Conservation (phyloP, 2,113 vertebrate genomes). For the Sphaerodactylus townsendi region DNA sequence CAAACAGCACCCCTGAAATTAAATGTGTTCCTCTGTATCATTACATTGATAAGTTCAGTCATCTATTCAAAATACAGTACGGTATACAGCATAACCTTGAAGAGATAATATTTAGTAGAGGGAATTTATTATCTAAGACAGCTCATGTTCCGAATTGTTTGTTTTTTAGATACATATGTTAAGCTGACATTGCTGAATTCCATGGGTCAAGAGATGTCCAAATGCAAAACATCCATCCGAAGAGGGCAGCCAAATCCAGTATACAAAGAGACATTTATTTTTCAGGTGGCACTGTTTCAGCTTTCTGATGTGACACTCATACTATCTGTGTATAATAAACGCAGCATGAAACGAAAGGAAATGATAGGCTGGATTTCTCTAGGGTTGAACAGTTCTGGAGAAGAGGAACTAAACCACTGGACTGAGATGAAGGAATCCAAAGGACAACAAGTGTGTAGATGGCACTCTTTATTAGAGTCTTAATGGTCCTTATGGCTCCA, state of each 20-base stretch:
- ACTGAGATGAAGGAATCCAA: slow-evolving; percentile 97
- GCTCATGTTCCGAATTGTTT: slow-evolving; percentile 48
- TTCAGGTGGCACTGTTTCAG: slow-evolving; percentile 97
- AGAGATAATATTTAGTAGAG: neutral
- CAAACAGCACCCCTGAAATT: too few species aligned
- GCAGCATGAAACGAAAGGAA: slow-evolving; percentile 98
- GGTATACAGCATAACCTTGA: slow-evolving; percentile 76
- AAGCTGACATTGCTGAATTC: slow-evolving; percentile 97
- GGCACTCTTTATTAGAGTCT: slow-evolving; percentile 93
- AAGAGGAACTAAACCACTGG: slow-evolving; percentile 96
- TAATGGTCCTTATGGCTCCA: slow-evolving; percentile 58
- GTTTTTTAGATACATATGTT: slow-evolving; percentile 90
- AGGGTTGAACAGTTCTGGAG: slow-evolving; percentile 97
- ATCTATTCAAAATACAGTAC: slow-evolving; percentile 48
- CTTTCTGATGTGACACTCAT: slow-evolving; percentile 97
- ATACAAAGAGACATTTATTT: slow-evolving; percentile 97
- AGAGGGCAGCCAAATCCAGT: slow-evolving; percentile 95
- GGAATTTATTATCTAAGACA: neutral
- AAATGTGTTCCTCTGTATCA: slow-evolving; percentile 49
- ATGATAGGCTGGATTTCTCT: slow-evolving; percentile 98
- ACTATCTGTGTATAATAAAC: slow-evolving; percentile 95
- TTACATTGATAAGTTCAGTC: slow-evolving; percentile 32
- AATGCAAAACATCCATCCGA: slow-evolving; percentile 95
- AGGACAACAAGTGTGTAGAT: slow-evolving; percentile 95
- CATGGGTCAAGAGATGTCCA: slow-evolving; percentile 99